Base-by-base conservation (phyloP, 1,140 invertebrate genomes). In the Pseudachorutes palmiensis region DNA sequence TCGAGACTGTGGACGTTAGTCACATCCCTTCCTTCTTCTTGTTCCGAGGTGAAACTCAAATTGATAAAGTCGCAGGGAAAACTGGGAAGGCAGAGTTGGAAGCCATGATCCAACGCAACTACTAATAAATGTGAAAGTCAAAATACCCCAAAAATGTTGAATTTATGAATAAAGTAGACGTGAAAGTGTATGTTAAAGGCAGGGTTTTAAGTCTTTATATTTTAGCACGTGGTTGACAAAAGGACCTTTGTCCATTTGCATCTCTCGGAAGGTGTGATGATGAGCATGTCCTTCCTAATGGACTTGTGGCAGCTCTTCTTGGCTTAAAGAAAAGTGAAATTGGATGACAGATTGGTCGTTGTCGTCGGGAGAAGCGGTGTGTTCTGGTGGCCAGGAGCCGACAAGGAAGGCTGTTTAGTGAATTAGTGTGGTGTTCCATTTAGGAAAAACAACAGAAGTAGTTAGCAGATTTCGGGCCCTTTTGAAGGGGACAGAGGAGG, bases 381-480 rank as follows among this genome's bases (percentile, higher is more conserved):
- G n/a, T n/a, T n/a, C n/a, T n/a, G n/a, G n/a, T n/a, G n/a, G n/a
- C n/a, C n/a, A n/a, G n/a, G n/a, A n/a, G n/a, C n/a, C n/a, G n/a
- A n/a, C 36, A 26, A 31, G 41, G 41, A 41, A 3, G 41, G 60
- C 14, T 16, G 26, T 30, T 61, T 30, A 26, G 22, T 26, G 14
- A 28, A 31, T 3, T 30, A 26, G 28, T 19, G 41, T 49, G n/a
- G 45, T 30, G 62, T 64, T 41, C 41, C 31, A 57, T n/a, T 22
- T 33, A 61, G 16, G 28, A 61, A 61, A 31, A 29, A 31, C 28
- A 61, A 31, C 14, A 29, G 58, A 30, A 61, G 31, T 33, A 61
- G 3, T 61, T 61, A 31, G 28, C 31, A 19, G 24, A 29, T 61
- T 31, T 24, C 3, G 28, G 31, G 28, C 30, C 58, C 16, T 61